phyloP scores from a whole-genome alignment of 2,888 invertebrate genomes.

The Hofmannophila pseudospretella region DNA sequence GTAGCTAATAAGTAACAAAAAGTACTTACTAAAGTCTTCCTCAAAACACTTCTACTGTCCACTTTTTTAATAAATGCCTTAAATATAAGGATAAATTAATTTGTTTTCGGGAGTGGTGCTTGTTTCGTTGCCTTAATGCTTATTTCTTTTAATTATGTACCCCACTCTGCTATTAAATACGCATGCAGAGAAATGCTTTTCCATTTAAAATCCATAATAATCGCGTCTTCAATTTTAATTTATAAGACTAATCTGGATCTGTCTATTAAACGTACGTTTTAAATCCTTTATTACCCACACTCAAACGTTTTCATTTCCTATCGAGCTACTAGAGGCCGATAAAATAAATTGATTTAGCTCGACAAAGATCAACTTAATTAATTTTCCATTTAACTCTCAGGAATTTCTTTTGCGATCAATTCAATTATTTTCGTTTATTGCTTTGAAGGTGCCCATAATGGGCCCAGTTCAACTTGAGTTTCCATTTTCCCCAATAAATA shows the following conservation, averaged over 20 bases:
- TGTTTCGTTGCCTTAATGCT: no score
- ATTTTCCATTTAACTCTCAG: conserved; percentile 18
- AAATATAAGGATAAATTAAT: no score
- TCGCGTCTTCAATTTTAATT: neutral
- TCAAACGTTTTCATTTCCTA: conserved; percentile 3
- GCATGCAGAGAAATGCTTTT: no score
- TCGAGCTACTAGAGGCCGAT: neutral
- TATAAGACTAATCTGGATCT: neutral
- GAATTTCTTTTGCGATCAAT: conserved; percentile 5
- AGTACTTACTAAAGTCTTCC: no score
- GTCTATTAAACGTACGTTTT: neutral
- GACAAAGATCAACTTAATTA: conserved; percentile 29
- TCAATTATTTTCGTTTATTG: conserved; percentile 14
- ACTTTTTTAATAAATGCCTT: no score
- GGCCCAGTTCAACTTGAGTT: neutral
- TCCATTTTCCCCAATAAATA: neutral
- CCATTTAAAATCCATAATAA: neutral
- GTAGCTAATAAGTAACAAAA: no score
- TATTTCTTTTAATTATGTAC: no score
- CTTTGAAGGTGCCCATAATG: neutral
- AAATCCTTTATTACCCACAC: neutral
- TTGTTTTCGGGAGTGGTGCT: no score
- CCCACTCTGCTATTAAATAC: no score
- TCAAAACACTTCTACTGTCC: no score
- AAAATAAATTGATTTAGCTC: conserved; percentile 27